Conservation (phyloP, 1,140 invertebrate genomes). For the Trichonephila inaurata region DNA sequence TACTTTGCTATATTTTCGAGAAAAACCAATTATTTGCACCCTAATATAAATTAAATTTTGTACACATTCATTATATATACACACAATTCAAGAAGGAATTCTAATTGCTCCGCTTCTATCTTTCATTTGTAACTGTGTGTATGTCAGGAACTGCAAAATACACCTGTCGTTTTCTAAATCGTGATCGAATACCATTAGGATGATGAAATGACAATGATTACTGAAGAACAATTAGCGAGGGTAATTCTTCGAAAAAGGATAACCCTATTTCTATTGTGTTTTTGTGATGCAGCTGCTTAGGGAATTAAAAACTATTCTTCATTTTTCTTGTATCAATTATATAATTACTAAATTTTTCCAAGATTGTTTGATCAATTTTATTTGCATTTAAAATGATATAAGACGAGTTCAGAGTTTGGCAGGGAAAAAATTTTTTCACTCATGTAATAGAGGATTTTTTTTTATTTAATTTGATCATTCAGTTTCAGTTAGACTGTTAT, state of each 20-base stretch:
- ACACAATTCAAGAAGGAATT: no score
- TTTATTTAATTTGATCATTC: neutral
- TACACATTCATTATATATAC: no score
- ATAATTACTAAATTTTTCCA: constrained; percentile 37
- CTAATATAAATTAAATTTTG: no score
- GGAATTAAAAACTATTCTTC: constrained; percentile 29
- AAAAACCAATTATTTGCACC: no score
- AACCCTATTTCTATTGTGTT: constrained; percentile 35
- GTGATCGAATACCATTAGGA: constrained; percentile 43
- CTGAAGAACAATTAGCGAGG: neutral
- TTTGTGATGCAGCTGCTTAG: constrained; percentile 10
- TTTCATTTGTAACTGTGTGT: neutral
- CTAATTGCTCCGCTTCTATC: neutral
- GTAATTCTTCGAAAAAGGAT: neutral
- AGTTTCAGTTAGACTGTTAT: neutral
- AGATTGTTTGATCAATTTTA: neutral
- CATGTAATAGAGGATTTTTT: neutral
- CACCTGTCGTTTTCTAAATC: constrained; percentile 56
- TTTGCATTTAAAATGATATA: neutral
- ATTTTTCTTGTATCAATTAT: neutral
- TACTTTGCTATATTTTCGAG: no score
- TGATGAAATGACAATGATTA: constrained; percentile 25
- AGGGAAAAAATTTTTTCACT: neutral
- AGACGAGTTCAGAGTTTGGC: neutral
- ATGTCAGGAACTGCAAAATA: neutral